Base-by-base conservation (phyloP, 2,113 vertebrate species). In the Aspiorhynchus laticeps region DNA sequence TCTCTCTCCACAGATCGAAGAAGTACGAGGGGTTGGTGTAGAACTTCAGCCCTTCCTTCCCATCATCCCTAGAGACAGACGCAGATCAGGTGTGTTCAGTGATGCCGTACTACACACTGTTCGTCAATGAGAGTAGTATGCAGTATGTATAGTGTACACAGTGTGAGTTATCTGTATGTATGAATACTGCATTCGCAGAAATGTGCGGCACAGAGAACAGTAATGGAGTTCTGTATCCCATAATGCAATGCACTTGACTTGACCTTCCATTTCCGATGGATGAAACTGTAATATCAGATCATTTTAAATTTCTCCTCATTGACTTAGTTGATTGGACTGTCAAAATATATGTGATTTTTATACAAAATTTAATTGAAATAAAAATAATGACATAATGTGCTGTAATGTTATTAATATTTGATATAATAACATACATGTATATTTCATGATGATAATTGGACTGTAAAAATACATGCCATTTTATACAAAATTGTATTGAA, bases 11-110 rank as follows among this genome's bases (percentile, higher is more conserved):
- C 56, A 99, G 95, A 90, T 99, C 98, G 81, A 99, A 99, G 95
- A 99, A 99, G 93, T 99, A 99, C 0, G 98, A 99, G 56, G 98
- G 98, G 92, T 99, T 98, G 69, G 98, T 99, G 91, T 99, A 99
- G 93, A 99, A 99, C 91, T 99, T 99, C 80, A 99, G 95, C 67
- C 97, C 97, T 67, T 99, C 96, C 92, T 99, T 99, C 78, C 98
- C 98, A 88, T 99, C 98, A 86, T 99, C 98, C 94, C 98, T 99
- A 94, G 86, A 92, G 92, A 82, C 82, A 0, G 12, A 73, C 67
- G 51, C n/a, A 85, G 14, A 73, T 7, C 56, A 38, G 77, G 41
- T 17, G 21, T 14, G 31, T 21, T 51, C n/a, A 51, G 41, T 43
- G 2, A 26, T 51, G 26, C 1, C 48, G 7, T 51, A 33, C 75